Evolutionary conservation across 2,113 vertebrate species (phyloP).

Genomic region (Hoplias malabaricus): DNA sequence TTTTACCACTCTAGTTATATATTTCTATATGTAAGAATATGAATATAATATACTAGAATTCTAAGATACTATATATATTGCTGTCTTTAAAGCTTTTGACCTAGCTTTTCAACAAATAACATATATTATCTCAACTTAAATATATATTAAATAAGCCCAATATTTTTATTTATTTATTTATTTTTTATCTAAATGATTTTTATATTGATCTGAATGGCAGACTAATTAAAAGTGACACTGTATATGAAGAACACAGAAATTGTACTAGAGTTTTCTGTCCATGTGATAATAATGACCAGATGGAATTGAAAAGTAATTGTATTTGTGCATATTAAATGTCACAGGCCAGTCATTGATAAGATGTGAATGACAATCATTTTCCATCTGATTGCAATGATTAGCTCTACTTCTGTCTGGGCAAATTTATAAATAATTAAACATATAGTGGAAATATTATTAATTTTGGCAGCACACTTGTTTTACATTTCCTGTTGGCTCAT

Average conservation of each 20-base stretch:
- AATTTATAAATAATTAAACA: conserved; percentile 80
- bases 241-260: conserved; percentile 1
- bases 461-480: conserved; percentile 76
- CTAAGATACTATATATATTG: no score
- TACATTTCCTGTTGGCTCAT: conserved; percentile 71
- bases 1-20: no score
- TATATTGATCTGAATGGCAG: conserved; percentile 30
- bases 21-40: no score
- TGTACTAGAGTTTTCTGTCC: conserved; percentile 46
- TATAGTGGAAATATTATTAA: conserved; percentile 77
- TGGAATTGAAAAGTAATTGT: conserved; percentile 64
- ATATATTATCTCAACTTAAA: no score
- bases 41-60: no score
- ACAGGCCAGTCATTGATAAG: conserved; percentile 67
- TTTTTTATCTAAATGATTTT: no score
- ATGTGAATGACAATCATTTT: conserved; percentile 72
- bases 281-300: conserved; percentile 63
- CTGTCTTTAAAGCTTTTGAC: no score
- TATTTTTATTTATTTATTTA: no score
- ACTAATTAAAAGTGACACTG: conserved; percentile 3
- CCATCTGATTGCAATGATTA: conserved; percentile 75
- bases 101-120: no score
- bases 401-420: conserved; percentile 73
- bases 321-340: conserved; percentile 74
- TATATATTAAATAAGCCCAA: no score